phyloP scores from a whole-genome alignment of 2,113 vertebrate species.

The Megaceryle torquata region DNA sequence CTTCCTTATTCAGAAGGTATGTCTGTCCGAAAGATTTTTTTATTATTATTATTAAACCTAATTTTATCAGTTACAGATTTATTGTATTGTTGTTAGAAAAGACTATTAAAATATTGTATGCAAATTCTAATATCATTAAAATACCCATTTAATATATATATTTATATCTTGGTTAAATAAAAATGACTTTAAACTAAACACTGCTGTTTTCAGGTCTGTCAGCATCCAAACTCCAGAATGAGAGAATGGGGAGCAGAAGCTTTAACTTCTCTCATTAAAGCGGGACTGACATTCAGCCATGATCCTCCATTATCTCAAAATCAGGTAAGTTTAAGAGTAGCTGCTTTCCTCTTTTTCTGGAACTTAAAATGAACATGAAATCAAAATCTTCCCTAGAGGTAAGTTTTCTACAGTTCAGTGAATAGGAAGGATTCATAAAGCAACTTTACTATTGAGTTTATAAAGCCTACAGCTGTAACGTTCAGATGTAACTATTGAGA shows the following conservation, averaged over 20 bases:
- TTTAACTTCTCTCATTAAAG: constrained; percentile 95
- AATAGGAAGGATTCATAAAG: background rate
- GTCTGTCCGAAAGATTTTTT: constrained; percentile 60
- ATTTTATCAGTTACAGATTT: background rate
- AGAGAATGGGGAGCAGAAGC: constrained; percentile 99
- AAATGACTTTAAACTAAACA: background rate
- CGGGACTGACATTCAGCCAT: constrained; percentile 90
- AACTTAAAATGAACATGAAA: background rate
- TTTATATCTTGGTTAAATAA: background rate
- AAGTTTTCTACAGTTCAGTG: background rate
- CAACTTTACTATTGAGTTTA: background rate
- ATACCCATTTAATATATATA: background rate
- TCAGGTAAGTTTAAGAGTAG: constrained; percentile 78
- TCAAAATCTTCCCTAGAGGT: background rate
- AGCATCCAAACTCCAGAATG: constrained; percentile 97
- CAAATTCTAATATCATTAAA: background rate
- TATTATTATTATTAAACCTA: background rate
- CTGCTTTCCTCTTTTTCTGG: background rate
- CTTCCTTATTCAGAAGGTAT: constrained; percentile 95
- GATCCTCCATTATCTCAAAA: constrained; percentile 91
- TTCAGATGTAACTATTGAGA: background rate
- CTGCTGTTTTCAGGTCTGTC: constrained; percentile 85
- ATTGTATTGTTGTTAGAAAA: background rate
- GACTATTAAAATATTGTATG: background rate
- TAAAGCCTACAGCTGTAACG: background rate